Base-by-base conservation (phyloP, 2,797 vertebrate genomes). In the Lepidocolaptes lacrymiger region DNA sequence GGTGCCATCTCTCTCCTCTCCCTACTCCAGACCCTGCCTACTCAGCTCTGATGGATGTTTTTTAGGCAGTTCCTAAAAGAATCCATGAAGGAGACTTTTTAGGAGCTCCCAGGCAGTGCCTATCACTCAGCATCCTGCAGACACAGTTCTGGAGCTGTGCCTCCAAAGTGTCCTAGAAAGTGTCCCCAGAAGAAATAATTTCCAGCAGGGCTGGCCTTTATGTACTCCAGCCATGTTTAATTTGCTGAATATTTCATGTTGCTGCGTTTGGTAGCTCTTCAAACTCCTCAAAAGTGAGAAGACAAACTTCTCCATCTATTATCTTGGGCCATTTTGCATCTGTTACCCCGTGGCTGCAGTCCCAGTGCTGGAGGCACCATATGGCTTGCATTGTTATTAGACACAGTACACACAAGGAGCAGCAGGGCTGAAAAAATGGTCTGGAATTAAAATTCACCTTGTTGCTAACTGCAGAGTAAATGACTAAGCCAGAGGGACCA, bases 361-460 rank as follows among this genome's bases (percentile, higher is more conserved):
- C 90, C 94, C 55, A 58, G 63, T 0, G 73, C 83, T 95, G 69
- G 69, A 71, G 76, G 91, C 44, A 74, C 97, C 98, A 97, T 97
- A 97, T 97, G 96, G 97, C 81, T 91, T 5, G 3, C 68, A 43
- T 88, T 95, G 88, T 88, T 96, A 91, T 83, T 10, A 49, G 90
- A 67, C 89, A 94, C 72, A 71, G 80, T 77, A 34, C 26, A 39
- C 64, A n/a, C 13, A 14, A 79, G 68, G 54, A 96, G 91, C 83
- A 93, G 94, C 83, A 91, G 86, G 88, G 63, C 62, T 52, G 91
- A 71, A 85, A 92, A 90, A 88, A 55, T 12, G 58, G 51, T 2
- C 88, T 72, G 64, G 77, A 91, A 96, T 95, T 96, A 91, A 95
- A 92, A 93, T 94, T 93, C 91, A 93, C 91, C 92, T 95, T 87